phyloP scores from a whole-genome alignment of 2,888 invertebrate species.

The Tenthredo mesomela region DNA sequence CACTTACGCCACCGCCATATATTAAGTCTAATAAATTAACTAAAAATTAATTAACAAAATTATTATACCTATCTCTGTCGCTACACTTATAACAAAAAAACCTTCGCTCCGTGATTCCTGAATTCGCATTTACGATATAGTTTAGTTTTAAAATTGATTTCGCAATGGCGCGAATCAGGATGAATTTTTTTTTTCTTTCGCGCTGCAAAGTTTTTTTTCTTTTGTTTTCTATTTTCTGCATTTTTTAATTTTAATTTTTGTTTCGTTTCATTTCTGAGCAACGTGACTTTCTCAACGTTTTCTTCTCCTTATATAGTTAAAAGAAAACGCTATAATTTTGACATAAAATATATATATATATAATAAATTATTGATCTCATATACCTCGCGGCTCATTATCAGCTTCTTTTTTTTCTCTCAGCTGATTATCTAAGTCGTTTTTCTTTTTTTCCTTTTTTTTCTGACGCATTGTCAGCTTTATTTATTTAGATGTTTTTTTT shows the following conservation, averaged over 20 bases:
- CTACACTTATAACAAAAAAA: background rate
- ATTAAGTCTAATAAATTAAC: slow-evolving; percentile 20
- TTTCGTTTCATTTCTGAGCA: background rate
- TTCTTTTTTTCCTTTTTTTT: background rate
- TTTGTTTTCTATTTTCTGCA: background rate
- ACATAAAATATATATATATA: background rate
- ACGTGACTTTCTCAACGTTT: background rate
- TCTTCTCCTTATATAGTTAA: background rate
- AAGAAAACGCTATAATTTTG: background rate
- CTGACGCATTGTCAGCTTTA: slow-evolving; percentile 33
- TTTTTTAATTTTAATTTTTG: background rate
- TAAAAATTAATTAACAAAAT: slow-evolving; percentile 1
- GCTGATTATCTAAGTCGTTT: slow-evolving; percentile 9
- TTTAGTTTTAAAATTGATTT: too few species aligned
- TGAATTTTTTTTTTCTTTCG: background rate
- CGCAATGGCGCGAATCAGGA: background rate
- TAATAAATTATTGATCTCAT: slow-evolving; percentile 10
- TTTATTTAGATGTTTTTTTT: background rate
- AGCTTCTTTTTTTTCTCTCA: background rate
- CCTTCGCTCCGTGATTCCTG: slow-evolving; percentile 1
- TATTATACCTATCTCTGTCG: slow-evolving; percentile 6
- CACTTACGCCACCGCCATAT: slow-evolving; percentile 44
- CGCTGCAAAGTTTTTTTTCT: background rate
- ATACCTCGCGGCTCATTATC: background rate
- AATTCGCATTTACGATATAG: slow-evolving; percentile 37